Evolutionary conservation across 2,797 vertebrate species (phyloP).

Genomic region (Pseudochaenichthys georgianus): DNA sequence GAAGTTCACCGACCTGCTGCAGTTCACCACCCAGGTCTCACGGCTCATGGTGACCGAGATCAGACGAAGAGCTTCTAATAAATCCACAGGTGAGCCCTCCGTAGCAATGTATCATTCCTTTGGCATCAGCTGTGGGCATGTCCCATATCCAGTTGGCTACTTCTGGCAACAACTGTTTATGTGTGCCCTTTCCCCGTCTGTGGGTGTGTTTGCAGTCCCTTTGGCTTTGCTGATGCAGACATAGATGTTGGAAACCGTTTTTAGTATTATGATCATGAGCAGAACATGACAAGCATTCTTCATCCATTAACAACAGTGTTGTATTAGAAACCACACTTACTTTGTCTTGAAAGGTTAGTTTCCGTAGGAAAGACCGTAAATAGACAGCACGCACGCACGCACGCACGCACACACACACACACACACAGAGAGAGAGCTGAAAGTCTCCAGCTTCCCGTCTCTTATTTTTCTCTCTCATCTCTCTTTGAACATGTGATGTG

Average conservation of each 20-base stretch:
- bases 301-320: not conserved
- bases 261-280: not conserved
- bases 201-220: not conserved
- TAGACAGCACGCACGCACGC: not conserved
- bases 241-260: not conserved
- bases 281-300: not conserved
- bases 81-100: conserved; percentile 94
- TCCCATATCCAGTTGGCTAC: not conserved
- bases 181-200: not conserved
- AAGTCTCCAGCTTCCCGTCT: conserved; percentile 22
- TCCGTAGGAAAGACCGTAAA: not conserved
- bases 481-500: conserved; percentile 16
- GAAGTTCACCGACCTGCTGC: conserved; percentile 98
- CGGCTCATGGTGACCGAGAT: conserved; percentile 99
- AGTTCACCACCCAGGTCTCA: conserved; percentile 99
- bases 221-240: not conserved
- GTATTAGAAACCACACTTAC: no score
- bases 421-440: no score
- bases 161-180: not conserved
- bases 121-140: not conserved
- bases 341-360: not conserved
- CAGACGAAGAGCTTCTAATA: conserved; percentile 96
- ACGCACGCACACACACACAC: no score
- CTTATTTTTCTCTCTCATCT: conserved; percentile 1
- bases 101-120: not conserved